Evolutionary conservation across 2,797 vertebrate genomes (phyloP), one percentile per base, ranked within the genome.

Genomic region (Platyrinchus mystaceus): DNA sequence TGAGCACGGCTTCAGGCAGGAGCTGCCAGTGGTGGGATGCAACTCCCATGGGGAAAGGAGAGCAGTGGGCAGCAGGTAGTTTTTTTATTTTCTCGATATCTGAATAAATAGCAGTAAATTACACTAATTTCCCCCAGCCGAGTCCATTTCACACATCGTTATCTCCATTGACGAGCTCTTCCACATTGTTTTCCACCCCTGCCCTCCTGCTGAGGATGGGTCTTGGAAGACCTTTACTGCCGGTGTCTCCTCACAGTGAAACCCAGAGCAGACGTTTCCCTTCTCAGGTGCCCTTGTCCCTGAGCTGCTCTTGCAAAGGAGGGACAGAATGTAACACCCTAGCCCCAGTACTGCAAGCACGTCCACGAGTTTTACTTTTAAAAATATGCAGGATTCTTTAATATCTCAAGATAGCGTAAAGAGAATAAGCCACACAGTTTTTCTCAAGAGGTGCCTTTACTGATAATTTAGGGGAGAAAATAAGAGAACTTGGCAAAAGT

Each of bases 31-130:
- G 1, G 6, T 5, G 30, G 32, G 8, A 7, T 4, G 5, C 64
- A 44, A 24, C 12, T 39, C 24, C 21, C 3, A 2, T 4, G 3
- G n/a, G 10, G 2, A 64, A 39, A 39, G 28, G 3, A 18, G 12
- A 32, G 5, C 2, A 3, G 1, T 4, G 9, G 10, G 9, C 5
- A 1, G 12, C 23, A 14, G 22, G 3, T 10, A 19, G 13, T 6
- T 21, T 14, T 22, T 34, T 39, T 63, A 56, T 63, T 58, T 77
- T 9, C 7, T 34, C n/a, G 12, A 50, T 27, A 5, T 34, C 8
- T 39, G 50, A 50, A 52, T 64, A 71, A 77, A 64, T 20, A 32
- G 30, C 28, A 27, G 44, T 37, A 64, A 77, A 84, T 64, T 20
- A 32, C n/a, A 27, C 44, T 27, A 5, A 23, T 84, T 77, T 71